Evolutionary conservation across 2,797 vertebrate species (phyloP).

Genomic region (Artibeus lituratus): DNA sequence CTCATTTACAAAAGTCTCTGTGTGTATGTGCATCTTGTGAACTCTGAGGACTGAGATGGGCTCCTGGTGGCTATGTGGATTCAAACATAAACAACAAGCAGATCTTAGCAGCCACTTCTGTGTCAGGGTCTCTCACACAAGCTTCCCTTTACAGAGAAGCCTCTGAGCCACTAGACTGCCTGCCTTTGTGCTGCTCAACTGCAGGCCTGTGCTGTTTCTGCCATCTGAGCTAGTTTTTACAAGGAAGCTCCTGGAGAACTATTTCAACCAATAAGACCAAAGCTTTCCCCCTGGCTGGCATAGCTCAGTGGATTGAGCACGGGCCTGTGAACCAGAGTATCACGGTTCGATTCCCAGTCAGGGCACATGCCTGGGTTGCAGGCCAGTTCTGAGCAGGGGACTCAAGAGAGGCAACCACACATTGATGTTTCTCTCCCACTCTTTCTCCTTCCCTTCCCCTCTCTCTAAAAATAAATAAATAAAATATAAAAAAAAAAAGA

Average conservation of each 20-base stretch:
- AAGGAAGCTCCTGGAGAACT: not conserved
- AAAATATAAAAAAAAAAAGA: too few species aligned
- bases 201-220: not conserved
- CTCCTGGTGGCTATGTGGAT: not conserved
- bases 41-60: not conserved
- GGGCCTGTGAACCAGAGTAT: too few species aligned
- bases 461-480: too few species aligned
- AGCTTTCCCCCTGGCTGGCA: too few species aligned
- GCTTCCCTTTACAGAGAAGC: not conserved
- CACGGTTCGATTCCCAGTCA: too few species aligned
- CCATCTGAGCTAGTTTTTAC: not conserved
- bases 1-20: not conserved
- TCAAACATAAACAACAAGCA: not conserved
- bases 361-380: too few species aligned
- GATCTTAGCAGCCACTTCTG: not conserved
- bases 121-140: not conserved
- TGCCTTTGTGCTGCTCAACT: not conserved
- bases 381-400: too few species aligned
- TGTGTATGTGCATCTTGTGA: not conserved
- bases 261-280: not conserved
- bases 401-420: too few species aligned
- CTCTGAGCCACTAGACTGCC: not conserved
- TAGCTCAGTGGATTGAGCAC: too few species aligned
- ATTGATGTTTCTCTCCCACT: too few species aligned
- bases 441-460: too few species aligned